phyloP scores from a whole-genome alignment of 2,888 invertebrate species.

The Adelognathus sp. region DNA sequence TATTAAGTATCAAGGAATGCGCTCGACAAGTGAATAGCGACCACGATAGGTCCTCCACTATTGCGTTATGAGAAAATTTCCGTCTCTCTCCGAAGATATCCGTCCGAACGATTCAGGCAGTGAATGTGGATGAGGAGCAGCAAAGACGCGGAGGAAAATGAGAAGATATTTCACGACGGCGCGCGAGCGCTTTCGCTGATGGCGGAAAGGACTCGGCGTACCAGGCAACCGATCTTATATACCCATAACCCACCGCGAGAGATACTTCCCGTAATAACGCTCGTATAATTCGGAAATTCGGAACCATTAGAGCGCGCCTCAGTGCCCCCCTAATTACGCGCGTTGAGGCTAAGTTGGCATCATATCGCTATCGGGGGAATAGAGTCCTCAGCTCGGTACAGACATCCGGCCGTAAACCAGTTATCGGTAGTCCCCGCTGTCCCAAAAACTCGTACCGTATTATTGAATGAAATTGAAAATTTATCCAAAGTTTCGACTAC shows the following conservation, averaged over 20 bases:
- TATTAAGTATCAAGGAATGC: neutral
- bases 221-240: slow-evolving; percentile 19
- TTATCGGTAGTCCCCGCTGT: slow-evolving; percentile 2
- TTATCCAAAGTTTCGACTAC: neutral
- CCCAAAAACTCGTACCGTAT: neutral
- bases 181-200: neutral
- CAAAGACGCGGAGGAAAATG: neutral
- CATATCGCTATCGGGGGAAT: neutral
- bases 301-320: slow-evolving; percentile 39
- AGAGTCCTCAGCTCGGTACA: neutral
- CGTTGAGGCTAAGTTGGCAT: neutral
- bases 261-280: slow-evolving; percentile 36
- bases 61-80: neutral
- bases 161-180: slow-evolving; percentile 11
- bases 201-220: neutral
- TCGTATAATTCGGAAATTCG: slow-evolving; percentile 40
- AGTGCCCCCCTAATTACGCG: slow-evolving; percentile 40
- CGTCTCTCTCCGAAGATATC: neutral
- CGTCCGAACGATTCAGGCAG: neutral
- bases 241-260: slow-evolving; percentile 4
- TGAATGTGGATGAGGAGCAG: neutral
- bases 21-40: neutral
- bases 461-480: too few relatives aligned
- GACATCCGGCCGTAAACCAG: neutral
- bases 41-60: neutral